phyloP scores from a whole-genome alignment of 1,140 invertebrate genomes.

The Coboldia fuscipes region DNA sequence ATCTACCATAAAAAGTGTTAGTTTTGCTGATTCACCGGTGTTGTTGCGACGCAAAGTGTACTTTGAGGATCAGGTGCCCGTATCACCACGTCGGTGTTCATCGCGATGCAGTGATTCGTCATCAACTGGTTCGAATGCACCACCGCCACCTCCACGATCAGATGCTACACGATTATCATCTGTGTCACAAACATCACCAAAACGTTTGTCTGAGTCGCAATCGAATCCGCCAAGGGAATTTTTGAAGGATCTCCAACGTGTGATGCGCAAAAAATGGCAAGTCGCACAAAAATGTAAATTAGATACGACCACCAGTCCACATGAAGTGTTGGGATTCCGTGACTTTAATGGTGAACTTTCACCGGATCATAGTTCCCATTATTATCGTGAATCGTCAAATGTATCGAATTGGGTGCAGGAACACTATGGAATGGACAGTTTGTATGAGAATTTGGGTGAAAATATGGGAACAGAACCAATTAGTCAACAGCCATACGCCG shows the following conservation, averaged over 20 bases:
- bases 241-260: conserved; percentile 65
- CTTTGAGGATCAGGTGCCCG: conserved; percentile 13
- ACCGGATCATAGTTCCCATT: conserved; percentile 16
- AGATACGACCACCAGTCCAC: conserved; percentile 63
- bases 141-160: conserved; percentile 44
- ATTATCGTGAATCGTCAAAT: conserved; percentile 57
- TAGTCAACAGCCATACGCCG: conserved; percentile 5
- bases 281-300: conserved; percentile 77
- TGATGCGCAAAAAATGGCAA: conserved; percentile 88
- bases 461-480: conserved; percentile 4
- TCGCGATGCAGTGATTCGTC: conserved; percentile 7
- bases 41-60: conserved; percentile 19
- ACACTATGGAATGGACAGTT: conserved; percentile 40
- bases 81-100: conserved; percentile 2
- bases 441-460: conserved; percentile 19
- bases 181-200: conserved; percentile 31
- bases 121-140: conserved; percentile 23
- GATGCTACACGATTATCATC: conserved; percentile 34
- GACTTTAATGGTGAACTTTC: conserved; percentile 28
- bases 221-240: conserved; percentile 65
- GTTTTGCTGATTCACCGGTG: conserved; percentile 20
- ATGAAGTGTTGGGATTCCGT: conserved; percentile 75
- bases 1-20: conserved; percentile 14
- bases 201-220: conserved; percentile 43
- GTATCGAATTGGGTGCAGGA: conserved; percentile 80